These are phyloP conservation scores for Atta colombica DNA, from an alignment of 1,140 invertebrate species.

Conservation along the genomic window DNA sequence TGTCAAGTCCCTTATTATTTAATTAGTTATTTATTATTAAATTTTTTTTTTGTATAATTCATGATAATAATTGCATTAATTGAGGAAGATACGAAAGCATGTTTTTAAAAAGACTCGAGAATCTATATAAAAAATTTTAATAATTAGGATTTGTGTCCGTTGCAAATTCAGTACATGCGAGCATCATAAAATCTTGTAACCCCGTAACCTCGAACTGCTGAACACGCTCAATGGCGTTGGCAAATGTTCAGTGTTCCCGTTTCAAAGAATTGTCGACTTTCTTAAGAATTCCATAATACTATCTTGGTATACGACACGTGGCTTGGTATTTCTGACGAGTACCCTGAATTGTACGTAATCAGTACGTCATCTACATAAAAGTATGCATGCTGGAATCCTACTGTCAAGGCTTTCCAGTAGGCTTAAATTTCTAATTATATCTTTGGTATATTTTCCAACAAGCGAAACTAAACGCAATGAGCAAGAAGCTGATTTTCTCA, in stretches of 20 bases:
- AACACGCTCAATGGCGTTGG: constrained; percentile 34
- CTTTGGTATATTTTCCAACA: background rate
- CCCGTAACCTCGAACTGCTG: constrained; percentile 57
- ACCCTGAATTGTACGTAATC: constrained; percentile 34
- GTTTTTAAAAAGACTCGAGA: background rate
- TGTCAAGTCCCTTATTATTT: constrained; percentile 2
- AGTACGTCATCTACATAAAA: background rate
- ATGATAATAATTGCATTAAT: background rate
- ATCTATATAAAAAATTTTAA: background rate
- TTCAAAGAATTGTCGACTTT: constrained; percentile 48
- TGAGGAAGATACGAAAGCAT: background rate
- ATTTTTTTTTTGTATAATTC: background rate
- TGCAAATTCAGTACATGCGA: constrained; percentile 37
- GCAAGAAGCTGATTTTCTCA: constrained; percentile 6
- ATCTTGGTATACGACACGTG: background rate
- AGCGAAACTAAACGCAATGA: background rate
- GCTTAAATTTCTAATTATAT: background rate
- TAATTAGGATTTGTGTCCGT: constrained; percentile 2
- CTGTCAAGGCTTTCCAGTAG: constrained; percentile 1
- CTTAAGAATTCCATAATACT: constrained; percentile 25
- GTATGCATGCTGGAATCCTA: background rate
- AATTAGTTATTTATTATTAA: background rate
- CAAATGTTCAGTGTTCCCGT: constrained; percentile 57
- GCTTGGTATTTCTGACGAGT: constrained; percentile 8
- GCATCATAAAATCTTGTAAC: constrained; percentile 56